Evolutionary conservation across 2,888 invertebrate genomes (phyloP).

Genomic region (Apomyelois bistriatella): DNA sequence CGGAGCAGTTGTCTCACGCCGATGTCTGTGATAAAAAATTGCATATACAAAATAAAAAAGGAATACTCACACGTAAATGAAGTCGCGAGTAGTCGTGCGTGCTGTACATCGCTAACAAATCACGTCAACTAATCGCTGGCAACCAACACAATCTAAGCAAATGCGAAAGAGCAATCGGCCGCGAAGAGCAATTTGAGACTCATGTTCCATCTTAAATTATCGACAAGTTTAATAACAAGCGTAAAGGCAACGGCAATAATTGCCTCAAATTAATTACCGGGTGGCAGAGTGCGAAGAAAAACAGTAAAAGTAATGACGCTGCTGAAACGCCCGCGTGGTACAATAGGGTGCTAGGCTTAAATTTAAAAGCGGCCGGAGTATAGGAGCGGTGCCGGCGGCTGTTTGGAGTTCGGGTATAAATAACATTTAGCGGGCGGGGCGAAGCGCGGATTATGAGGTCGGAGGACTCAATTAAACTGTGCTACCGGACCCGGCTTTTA

Average conservation of each 20-base stretch:
- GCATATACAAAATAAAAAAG: slow-evolving; percentile 9
- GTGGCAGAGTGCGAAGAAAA: slow-evolving; percentile 58
- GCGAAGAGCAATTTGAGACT: slow-evolving; percentile 68
- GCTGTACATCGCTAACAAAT: slow-evolving; percentile 58
- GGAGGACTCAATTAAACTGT: slow-evolving; percentile 78
- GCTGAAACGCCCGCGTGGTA: slow-evolving; percentile 35
- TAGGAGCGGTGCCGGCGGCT: slow-evolving; percentile 44
- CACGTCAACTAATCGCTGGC: slow-evolving; percentile 52
- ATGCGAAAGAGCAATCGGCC: slow-evolving; percentile 60
- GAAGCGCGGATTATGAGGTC: slow-evolving; percentile 74
- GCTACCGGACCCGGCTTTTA: slow-evolving; percentile 74
- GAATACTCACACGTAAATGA: slow-evolving; percentile 57
- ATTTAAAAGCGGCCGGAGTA: slow-evolving; percentile 46
- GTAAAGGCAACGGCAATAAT: slow-evolving; percentile 67
- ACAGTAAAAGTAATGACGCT: slow-evolving; percentile 56
- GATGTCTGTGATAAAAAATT: neutral
- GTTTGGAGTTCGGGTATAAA: slow-evolving; percentile 70
- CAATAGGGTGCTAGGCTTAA: slow-evolving; percentile 56
- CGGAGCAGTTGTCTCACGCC: neutral
- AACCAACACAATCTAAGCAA: slow-evolving; percentile 59
- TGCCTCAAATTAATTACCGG: slow-evolving; percentile 68
- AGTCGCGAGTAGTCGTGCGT: slow-evolving; percentile 47
- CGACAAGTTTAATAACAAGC: slow-evolving; percentile 76
- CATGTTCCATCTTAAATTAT: slow-evolving; percentile 75
- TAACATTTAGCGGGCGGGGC: slow-evolving; percentile 73